Base-by-base conservation (phyloP, 2,888 invertebrate species). In the Chrysomela aeneicollis region DNA sequence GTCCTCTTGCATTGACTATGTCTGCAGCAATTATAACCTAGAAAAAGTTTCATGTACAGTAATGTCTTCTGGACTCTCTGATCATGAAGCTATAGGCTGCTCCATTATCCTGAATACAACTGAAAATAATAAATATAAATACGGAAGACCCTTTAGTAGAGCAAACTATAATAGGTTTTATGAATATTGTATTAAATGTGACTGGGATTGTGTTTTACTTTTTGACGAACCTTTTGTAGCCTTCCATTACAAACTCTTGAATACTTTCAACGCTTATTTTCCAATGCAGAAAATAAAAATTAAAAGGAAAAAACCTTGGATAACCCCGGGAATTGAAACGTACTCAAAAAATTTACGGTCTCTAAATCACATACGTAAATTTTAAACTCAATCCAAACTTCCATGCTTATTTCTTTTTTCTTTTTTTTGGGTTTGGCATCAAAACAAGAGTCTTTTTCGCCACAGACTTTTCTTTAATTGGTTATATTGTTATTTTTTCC, bases 141-240 rank as follows among this genome's bases (percentile, higher is more conserved):
- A 42, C 3, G 42, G 42, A 42, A 15, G 15, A 15, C 42, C 2
- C 12, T 42, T 2, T 42, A 42, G 42, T 15, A 15, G 42, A n/a
- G 42, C 42, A 15, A 42, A 42, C 42, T 42, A 42, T 42, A 15
- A 15, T 42, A 42, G 42, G 42, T 42, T 42, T 15, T 42, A 42
- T 42, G 42, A 42, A 4, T n/a, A 15, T 15, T 42, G 42, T 42
- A 1, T 42, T 42, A 15, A 42, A 42, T 42, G 1, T 42, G 42
- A 42, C 42, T 42, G 42, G 42, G 15, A 42, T n/a, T 15, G 42
- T n/a, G 42, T 42, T 6, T 42, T 4, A 42, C 15, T 42, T 42
- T 42, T 15, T 2, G n/a, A 42, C 42, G 42, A 42, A 15, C 42
- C 42, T 42, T 15, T 15, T 15, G 42, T 42, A n/a, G 15, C 42